Base-by-base conservation (phyloP, 2,888 invertebrate species). In the Arrhopalites spinosus region DNA sequence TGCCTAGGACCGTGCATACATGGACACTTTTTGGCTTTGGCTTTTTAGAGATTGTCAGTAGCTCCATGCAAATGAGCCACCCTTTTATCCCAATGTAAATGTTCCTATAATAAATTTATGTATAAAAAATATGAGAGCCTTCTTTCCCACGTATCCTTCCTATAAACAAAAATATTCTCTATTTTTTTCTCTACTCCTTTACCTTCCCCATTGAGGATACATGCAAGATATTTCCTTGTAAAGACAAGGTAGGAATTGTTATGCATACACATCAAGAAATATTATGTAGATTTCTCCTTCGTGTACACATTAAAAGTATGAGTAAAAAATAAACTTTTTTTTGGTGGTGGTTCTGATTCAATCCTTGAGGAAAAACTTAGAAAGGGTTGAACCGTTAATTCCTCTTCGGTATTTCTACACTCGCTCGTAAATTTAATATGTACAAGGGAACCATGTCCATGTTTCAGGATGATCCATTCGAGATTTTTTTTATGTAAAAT, bases 271-370 rank as follows among this genome's bases (percentile, higher is more conserved):
- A n/a, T 8, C 59, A 59, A 59, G 59, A 59, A 59, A 59, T 59
- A 59, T 59, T 59, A 59, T 59, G 59, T 59, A 59, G 59, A 59
- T 59, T 59, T 59, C 23, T 56, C 53, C 53, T 23, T 56, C 17
- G 20, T 56, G 53, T 8, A 20, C 20, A n/a, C n/a, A 56, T 20
- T 20, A n/a, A 56, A 56, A 56, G n/a, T n/a, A n/a, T n/a, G n/a
- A n/a, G n/a, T n/a, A n/a, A n/a, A n/a, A n/a, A n/a, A n/a, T n/a
- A n/a, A n/a, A n/a, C n/a, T n/a, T n/a, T n/a, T n/a, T n/a, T n/a
- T n/a, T n/a, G n/a, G n/a, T n/a, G n/a, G n/a, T n/a, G n/a, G n/a
- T n/a, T n/a, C n/a, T n/a, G n/a, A n/a, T n/a, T 20, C 8, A 27
- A 59, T 59, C 59, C 27, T 23, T 13, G 25, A 53, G 53, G 59